Conservation (phyloP, 2,797 vertebrate genomes). For the Myiothlypis coronata region DNA sequence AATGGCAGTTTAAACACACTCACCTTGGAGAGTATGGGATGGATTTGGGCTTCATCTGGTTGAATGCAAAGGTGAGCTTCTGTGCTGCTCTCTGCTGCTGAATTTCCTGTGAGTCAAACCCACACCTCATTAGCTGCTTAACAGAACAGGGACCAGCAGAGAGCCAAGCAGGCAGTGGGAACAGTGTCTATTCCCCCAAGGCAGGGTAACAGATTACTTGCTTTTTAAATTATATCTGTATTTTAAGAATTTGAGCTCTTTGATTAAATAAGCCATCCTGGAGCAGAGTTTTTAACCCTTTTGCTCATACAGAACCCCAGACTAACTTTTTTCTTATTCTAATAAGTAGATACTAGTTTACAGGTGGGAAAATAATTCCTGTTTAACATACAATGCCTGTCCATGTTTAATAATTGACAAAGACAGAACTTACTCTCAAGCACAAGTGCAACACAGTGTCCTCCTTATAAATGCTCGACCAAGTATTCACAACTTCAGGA, state of each 20-base stretch:
- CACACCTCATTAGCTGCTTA: background rate
- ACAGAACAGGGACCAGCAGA: background rate
- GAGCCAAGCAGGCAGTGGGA: background rate
- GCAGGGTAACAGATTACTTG: background rate
- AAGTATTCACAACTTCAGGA: slow-evolving; percentile 94
- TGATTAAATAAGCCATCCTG: background rate
- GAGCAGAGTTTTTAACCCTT: background rate
- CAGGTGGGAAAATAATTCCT: background rate
- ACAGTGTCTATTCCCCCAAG: background rate
- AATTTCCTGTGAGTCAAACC: slow-evolving; percentile 85
- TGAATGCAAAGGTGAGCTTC: slow-evolving; percentile 97
- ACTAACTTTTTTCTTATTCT: background rate
- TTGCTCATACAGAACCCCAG: background rate
- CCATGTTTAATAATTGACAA: background rate
- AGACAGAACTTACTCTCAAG: slow-evolving; percentile 86
- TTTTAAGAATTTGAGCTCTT: background rate
- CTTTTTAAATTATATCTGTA: background rate
- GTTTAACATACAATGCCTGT: background rate
- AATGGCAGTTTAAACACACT: background rate
- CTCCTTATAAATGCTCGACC: slow-evolving; percentile 96
- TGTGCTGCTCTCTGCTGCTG: slow-evolving; percentile 97
- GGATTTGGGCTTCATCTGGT: slow-evolving; percentile 95
- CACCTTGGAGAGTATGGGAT: slow-evolving; percentile 98
- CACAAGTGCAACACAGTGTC: slow-evolving; percentile 97
- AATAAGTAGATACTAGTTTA: background rate